phyloP scores from a whole-genome alignment of 35 echinoderm and acorn worm genomes.

The Anneissia japonica region DNA sequence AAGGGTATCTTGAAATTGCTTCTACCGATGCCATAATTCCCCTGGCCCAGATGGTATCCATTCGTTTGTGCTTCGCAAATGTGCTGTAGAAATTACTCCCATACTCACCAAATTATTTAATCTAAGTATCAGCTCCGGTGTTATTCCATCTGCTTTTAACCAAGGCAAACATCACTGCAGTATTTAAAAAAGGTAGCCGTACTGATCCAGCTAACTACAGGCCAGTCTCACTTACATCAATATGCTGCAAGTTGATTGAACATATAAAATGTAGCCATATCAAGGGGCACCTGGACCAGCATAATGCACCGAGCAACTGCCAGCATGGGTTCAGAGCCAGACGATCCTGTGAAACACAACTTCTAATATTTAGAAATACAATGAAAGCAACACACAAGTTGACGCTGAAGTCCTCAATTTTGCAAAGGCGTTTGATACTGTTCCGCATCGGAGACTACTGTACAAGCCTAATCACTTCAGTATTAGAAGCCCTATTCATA shows the following conservation, averaged over 20 bases:
- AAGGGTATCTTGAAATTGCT: too few species aligned
- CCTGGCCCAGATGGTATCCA: constrained; percentile 16
- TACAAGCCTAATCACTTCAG: constrained; percentile 25
- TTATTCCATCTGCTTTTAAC: constrained; percentile 11
- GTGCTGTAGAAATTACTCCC: constrained; percentile 9
- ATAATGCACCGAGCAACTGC: background rate
- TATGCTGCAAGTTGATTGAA: constrained; percentile 39
- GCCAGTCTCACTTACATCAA: constrained; percentile 33
- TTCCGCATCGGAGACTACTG: constrained; percentile 24
- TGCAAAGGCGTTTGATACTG: constrained; percentile 41
- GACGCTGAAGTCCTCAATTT: constrained; percentile 41
- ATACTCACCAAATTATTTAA: constrained; percentile 4
- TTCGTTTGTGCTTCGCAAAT: constrained; percentile 20
- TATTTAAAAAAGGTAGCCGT: constrained; percentile 30
- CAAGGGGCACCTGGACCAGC: constrained; percentile 34
- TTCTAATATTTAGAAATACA: constrained; percentile 8
- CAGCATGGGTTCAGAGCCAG: constrained; percentile 37
- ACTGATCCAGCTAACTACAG: constrained; percentile 33
- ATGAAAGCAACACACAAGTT: constrained; percentile 8
- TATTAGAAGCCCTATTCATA: background rate
- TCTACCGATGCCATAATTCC: too few species aligned
- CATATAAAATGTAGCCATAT: constrained; percentile 40
- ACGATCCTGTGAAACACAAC: constrained; percentile 42
- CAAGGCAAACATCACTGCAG: constrained; percentile 13
- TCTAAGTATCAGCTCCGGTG: constrained; percentile 1